Conservation (phyloP, 2,797 vertebrate genomes). For the Rhabdomys pumilio region DNA sequence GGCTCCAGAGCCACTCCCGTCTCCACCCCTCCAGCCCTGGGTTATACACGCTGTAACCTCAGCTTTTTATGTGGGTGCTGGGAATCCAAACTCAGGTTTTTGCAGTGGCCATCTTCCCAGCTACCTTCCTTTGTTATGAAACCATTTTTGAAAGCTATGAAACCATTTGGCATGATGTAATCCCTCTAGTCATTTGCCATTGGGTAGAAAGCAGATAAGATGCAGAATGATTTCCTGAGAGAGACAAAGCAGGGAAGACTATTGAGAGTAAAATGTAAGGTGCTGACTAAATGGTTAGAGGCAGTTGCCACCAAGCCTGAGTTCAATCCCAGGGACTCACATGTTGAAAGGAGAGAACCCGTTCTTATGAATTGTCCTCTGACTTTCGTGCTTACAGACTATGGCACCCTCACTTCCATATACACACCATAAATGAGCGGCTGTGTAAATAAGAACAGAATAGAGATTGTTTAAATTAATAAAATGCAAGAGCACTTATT, state of each 20-base stretch:
- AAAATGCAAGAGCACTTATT: not conserved
- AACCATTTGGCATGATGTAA: not conserved
- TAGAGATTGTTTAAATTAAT: not conserved
- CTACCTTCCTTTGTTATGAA: not conserved
- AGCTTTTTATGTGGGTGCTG: not conserved
- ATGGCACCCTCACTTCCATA: too few relatives aligned
- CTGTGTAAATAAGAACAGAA: not conserved
- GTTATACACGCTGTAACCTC: not conserved
- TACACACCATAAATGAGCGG: not conserved
- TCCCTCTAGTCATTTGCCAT: not conserved
- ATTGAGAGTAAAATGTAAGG: constrained; percentile 36
- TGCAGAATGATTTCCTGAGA: not conserved
- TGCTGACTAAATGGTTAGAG: not conserved
- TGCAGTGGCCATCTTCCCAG: not conserved
- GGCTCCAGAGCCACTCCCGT: not conserved
- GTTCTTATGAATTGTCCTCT: too few relatives aligned
- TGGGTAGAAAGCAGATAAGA: constrained; percentile 13
- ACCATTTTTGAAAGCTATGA: constrained; percentile 3
- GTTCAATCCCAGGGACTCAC: not conserved
- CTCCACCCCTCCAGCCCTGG: not conserved
- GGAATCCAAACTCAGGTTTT: not conserved
- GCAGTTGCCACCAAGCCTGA: not conserved
- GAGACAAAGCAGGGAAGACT: not conserved
- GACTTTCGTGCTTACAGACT: not conserved
- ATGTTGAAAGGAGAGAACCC: not conserved